phyloP scores from a whole-genome alignment of 1,140 invertebrate species.

The Venturia canescens region DNA sequence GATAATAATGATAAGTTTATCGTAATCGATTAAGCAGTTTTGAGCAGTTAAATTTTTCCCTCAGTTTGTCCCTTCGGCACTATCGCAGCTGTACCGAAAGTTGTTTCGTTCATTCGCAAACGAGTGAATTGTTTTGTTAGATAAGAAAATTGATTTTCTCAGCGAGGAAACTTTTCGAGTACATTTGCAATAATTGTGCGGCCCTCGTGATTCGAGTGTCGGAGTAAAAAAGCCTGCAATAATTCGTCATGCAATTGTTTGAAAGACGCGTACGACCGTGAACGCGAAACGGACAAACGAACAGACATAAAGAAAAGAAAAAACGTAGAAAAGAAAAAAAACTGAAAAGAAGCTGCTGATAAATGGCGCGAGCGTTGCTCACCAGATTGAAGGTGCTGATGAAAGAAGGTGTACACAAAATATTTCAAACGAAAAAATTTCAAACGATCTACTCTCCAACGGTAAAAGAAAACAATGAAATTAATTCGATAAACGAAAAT shows the following conservation, averaged over 20 bases:
- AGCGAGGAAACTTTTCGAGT: too few relatives aligned
- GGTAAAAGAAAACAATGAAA: too few relatives aligned
- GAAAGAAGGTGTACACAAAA: background rate
- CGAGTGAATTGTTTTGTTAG: background rate
- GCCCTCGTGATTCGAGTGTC: background rate
- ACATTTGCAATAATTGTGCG: background rate
- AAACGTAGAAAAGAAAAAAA: too few relatives aligned
- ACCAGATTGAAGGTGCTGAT: background rate
- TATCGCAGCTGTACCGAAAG: background rate
- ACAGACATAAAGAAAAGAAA: background rate
- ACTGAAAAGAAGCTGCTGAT: background rate
- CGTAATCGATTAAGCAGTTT: background rate
- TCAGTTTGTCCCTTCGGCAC: conserved; percentile 1
- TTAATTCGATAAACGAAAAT: too few relatives aligned
- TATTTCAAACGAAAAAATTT: too few relatives aligned
- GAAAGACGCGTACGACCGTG: background rate
- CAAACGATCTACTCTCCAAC: too few relatives aligned
- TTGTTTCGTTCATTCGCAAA: background rate
- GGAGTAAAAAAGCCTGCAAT: background rate
- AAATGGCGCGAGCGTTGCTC: background rate
- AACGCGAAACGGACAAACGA: background rate
- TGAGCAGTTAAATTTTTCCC: background rate
- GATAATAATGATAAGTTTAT: background rate
- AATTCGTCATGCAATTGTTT: background rate
- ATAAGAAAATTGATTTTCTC: too few relatives aligned